phyloP scores from a whole-genome alignment of 1,140 invertebrate species.

The Dreissena polymorpha region DNA sequence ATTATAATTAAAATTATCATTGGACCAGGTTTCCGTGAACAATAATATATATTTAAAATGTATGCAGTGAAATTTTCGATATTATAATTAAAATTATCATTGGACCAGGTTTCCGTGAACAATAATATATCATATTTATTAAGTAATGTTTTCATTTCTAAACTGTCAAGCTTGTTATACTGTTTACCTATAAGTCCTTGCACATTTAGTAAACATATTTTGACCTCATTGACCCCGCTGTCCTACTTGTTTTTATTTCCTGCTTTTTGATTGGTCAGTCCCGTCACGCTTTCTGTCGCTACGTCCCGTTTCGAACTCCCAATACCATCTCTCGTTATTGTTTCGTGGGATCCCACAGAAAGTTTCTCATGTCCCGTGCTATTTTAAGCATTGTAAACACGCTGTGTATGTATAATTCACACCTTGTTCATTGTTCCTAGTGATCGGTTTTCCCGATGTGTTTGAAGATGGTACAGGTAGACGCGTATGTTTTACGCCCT shows the following conservation, averaged over 20 bases:
- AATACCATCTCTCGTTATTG: background rate
- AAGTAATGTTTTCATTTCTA: slow-evolving; percentile 22
- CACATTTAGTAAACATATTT: slow-evolving; percentile 31
- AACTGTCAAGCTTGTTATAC: slow-evolving; percentile 30
- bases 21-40: too few species aligned
- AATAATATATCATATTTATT: slow-evolving; percentile 24
- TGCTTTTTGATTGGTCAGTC: background rate
- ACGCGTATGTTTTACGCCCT: background rate
- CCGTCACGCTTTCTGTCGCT: background rate
- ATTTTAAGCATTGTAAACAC: background rate
- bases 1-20: too few species aligned
- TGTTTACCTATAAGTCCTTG: slow-evolving; percentile 23
- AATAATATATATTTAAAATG: slow-evolving; percentile 12
- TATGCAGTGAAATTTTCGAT: slow-evolving; percentile 4
- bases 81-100: slow-evolving; percentile 25
- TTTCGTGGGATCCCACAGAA: background rate
- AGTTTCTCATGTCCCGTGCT: background rate
- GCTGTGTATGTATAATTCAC: background rate
- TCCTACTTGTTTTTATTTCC: background rate
- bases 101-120: slow-evolving; percentile 30
- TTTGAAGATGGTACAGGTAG: background rate
- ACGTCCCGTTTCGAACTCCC: background rate
- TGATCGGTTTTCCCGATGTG: background rate
- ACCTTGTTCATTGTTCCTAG: background rate
- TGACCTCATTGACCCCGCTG: slow-evolving; percentile 21